phyloP scores from a whole-genome alignment of 2,113 vertebrate species.

The Heloderma charlesbogerti region DNA sequence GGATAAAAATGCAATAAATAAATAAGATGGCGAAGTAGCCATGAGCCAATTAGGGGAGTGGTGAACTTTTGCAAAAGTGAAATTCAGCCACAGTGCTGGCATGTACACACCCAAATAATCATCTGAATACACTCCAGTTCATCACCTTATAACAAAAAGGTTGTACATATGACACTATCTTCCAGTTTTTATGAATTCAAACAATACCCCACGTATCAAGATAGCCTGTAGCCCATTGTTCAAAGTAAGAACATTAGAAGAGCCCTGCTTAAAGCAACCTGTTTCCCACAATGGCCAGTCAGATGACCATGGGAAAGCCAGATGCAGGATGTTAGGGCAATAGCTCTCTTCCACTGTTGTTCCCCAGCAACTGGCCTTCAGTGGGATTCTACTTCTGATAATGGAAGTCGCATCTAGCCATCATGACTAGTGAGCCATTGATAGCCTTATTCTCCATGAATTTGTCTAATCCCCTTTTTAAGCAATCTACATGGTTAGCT shows the following conservation, averaged over 20 bases:
- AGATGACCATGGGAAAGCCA: neutral
- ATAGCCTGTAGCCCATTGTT: slow-evolving; percentile 58
- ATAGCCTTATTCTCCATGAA: neutral
- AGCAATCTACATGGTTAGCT: no score
- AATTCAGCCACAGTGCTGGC: neutral
- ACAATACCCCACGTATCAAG: slow-evolving; percentile 27
- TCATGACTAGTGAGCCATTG: neutral
- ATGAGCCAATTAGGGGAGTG: neutral
- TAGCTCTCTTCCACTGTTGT: neutral
- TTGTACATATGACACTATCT: neutral
- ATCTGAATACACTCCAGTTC: neutral
- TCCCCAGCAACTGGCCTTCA: neutral
- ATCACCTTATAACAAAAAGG: neutral
- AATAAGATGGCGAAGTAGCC: neutral
- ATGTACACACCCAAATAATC: neutral
- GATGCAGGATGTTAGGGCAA: neutral
- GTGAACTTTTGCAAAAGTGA: neutral
- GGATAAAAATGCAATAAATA: neutral
- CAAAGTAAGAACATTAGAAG: slow-evolving; percentile 5
- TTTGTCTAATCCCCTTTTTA: neutral
- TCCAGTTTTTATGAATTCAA: slow-evolving; percentile 5
- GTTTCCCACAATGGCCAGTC: neutral
- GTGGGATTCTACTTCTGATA: neutral
- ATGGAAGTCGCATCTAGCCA: neutral
- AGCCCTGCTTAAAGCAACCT: neutral